A percentile compares a stretch with the other conserved stretches of the same genome.
Evolutionary conservation across 2,113 vertebrate genomes (phyloP).

Genomic region (Apus apus): DNA sequence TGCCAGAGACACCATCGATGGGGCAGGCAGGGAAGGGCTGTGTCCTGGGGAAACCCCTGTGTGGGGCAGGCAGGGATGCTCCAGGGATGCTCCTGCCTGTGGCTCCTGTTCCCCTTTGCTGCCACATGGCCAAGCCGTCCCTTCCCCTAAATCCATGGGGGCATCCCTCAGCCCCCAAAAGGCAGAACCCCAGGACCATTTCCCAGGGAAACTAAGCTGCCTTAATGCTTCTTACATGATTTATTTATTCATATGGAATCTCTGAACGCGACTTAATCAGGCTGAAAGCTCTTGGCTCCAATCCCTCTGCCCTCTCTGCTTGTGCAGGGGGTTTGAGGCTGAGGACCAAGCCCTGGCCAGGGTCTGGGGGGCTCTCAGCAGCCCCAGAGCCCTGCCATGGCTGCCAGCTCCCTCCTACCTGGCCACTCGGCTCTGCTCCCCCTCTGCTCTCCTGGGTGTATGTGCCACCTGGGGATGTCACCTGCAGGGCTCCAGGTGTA

Average conservation of each 20-base stretch:
- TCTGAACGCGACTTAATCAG: neutral
- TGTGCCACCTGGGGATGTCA: neutral
- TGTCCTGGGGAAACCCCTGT: neutral
- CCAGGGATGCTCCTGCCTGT: neutral
- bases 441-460: neutral
- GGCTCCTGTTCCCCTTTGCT: neutral
- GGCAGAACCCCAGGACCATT: slow-evolving; percentile 14
- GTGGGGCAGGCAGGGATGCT: neutral
- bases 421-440: neutral
- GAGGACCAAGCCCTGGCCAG: accelerated
- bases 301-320: neutral
- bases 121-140: neutral
- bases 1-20: neutral
- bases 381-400: accelerated
- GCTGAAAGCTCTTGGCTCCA: slow-evolving; percentile 2
- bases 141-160: neutral
- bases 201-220: slow-evolving; percentile 38
- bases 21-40: neutral
- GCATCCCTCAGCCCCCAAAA: slow-evolving; percentile 32
- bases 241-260: slow-evolving; percentile 48
- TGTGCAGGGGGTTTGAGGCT: neutral
- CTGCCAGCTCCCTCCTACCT: neutral
- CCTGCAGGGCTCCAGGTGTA: neutral
- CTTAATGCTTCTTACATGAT: slow-evolving; percentile 63
- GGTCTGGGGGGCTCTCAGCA: neutral